These are phyloP conservation scores for Bungarus multicinctus DNA, from an alignment of 2,113 vertebrate genomes.

Conservation along the genomic window DNA sequence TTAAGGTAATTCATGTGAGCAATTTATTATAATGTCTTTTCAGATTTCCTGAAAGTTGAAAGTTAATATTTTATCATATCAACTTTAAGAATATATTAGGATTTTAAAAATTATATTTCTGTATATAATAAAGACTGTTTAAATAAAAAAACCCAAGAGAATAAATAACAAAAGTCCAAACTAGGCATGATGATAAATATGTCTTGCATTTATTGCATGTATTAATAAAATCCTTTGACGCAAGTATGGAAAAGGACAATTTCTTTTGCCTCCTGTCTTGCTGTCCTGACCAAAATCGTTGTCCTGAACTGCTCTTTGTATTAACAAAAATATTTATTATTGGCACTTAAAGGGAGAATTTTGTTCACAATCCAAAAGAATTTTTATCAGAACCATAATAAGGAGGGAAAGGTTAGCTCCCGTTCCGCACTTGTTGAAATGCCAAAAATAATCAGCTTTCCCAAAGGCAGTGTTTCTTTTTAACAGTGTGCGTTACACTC, in stretches of 20 bases:
- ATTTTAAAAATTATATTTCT: neutral
- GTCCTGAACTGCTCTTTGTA: neutral
- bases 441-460: neutral
- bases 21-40: neutral
- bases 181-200: neutral
- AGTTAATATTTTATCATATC: neutral
- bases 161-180: neutral
- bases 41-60: neutral
- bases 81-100: neutral
- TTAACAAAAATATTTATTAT: neutral
- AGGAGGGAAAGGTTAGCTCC: neutral
- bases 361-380: neutral
- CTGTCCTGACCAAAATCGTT: neutral
- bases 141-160: neutral
- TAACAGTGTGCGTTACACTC: neutral
- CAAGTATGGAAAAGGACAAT: neutral
- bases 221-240: neutral
- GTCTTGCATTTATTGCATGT: neutral
- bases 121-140: neutral
- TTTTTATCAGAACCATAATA: neutral
- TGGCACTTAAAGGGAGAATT: neutral
- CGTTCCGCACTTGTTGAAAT: neutral
- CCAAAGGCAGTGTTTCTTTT: neutral
- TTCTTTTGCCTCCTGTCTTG: neutral
- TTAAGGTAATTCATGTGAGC: neutral